Evolutionary conservation across 2,113 vertebrate species (phyloP).

Genomic region (Laticauda colubrina): DNA sequence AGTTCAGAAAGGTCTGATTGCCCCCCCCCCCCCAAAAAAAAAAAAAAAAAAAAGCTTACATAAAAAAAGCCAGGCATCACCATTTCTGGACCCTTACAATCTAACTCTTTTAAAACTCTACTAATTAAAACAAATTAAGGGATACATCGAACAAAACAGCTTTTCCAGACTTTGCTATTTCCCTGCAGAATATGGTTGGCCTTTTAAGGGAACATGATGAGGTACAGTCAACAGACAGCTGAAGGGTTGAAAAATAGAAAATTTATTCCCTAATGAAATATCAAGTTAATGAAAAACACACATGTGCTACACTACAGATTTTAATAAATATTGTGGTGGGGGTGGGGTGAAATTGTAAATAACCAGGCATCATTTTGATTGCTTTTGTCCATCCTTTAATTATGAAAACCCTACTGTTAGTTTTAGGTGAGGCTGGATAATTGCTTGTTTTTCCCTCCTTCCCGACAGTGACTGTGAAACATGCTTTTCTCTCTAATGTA

Average conservation of each 20-base stretch:
- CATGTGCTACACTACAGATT: not conserved
- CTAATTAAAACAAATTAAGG: not conserved
- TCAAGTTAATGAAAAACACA: not conserved
- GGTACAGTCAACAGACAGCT: not conserved
- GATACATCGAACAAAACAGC: not conserved
- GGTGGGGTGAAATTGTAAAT: not conserved
- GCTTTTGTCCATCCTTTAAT: constrained; percentile 17
- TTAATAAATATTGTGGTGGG: not conserved
- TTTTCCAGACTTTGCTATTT: not conserved
- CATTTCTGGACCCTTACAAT: not conserved
- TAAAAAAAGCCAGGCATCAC: no score
- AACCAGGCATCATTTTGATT: constrained; percentile 30
- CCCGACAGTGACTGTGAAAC: constrained; percentile 44
- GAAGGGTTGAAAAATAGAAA: constrained; percentile 30
- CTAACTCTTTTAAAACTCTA: not conserved
- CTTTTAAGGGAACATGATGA: not conserved
- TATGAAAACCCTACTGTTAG: constrained; percentile 43
- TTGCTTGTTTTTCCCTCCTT: constrained; percentile 39
- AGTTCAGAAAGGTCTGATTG: not conserved
- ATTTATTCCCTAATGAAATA: constrained; percentile 18
- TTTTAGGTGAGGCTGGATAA: constrained; percentile 36
- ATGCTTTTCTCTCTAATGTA: constrained; percentile 54
- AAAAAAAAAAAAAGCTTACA: no score
- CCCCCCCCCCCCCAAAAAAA: not conserved
- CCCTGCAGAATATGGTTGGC: not conserved